A percentile compares a stretch with the other conserved stretches of the same genome.
Evolutionary conservation across 2,888 invertebrate genomes (phyloP).

Genomic region (Dryadula phaetusa): DNA sequence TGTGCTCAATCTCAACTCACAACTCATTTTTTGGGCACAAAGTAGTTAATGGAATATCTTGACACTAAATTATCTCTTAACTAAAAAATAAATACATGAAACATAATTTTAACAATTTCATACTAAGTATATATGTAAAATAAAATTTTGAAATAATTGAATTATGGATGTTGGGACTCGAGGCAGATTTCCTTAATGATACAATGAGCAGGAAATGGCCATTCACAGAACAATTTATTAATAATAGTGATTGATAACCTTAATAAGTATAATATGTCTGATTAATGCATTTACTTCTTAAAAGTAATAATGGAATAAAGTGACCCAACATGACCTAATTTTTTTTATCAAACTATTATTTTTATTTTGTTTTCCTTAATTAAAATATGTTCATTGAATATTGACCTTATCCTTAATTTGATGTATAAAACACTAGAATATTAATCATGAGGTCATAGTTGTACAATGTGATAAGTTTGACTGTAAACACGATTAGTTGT

Average conservation of each 20-base stretch:
- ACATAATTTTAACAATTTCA: background rate
- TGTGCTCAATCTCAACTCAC: too few relatives aligned
- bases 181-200: slow-evolving; percentile 23
- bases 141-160: slow-evolving; percentile 1
- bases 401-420: too few relatives aligned
- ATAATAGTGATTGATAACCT: slow-evolving; percentile 31
- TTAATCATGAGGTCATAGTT: too few relatives aligned
- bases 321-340: background rate
- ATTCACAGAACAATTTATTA: slow-evolving; percentile 24
- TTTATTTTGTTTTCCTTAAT: slow-evolving; percentile 4
- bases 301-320: background rate
- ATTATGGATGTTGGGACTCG: slow-evolving; percentile 25
- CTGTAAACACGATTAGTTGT: too few relatives aligned
- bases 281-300: slow-evolving; percentile 16
- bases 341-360: background rate
- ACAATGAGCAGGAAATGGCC: slow-evolving; percentile 24
- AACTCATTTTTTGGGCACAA: too few relatives aligned
- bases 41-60: too few relatives aligned
- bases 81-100: too few relatives aligned
- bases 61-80: too few relatives aligned
- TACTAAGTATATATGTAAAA: background rate
- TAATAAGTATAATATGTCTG: slow-evolving; percentile 8
- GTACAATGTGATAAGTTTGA: too few relatives aligned
- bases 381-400: too few relatives aligned
- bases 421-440: too few relatives aligned